Conservation (phyloP, 2,888 invertebrate species). For the Linnaemya vulpina region DNA sequence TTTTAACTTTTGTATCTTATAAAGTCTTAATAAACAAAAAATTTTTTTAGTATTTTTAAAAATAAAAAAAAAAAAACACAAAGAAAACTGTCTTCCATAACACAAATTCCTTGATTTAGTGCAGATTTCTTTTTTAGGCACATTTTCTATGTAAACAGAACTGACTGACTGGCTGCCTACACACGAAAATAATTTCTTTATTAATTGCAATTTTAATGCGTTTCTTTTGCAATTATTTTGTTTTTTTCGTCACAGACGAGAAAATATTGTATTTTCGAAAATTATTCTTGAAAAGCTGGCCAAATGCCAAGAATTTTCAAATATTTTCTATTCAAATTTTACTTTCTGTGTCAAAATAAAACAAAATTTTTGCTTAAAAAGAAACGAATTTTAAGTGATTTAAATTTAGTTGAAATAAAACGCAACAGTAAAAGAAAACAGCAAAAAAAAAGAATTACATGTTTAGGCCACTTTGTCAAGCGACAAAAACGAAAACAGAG, state of each 20-base stretch:
- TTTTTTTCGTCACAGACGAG: slow-evolving; percentile 9
- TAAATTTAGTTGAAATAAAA: slow-evolving; percentile 31
- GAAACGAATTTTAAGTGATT: slow-evolving; percentile 20
- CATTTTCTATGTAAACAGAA: background rate
- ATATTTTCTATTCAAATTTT: slow-evolving; percentile 13
- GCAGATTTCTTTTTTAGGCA: background rate
- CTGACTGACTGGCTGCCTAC: slow-evolving; percentile 12
- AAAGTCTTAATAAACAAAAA: no score
- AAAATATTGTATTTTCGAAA: slow-evolving; percentile 17
- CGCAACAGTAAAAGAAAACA: slow-evolving; percentile 1
- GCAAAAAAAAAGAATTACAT: background rate
- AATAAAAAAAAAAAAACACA: background rate
- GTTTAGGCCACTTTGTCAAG: slow-evolving; percentile 13
- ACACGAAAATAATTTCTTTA: slow-evolving; percentile 13
- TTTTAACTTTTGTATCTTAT: no score
- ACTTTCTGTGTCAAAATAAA: slow-evolving; percentile 21
- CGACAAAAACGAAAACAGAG: background rate
- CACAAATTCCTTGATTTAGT: slow-evolving; percentile 4
- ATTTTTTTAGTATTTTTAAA: no score
- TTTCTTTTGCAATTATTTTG: slow-evolving; percentile 13
- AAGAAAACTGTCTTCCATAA: slow-evolving; percentile 12
- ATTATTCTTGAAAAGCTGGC: slow-evolving; percentile 12
- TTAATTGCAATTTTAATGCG: slow-evolving; percentile 18
- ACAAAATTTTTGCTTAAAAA: slow-evolving; percentile 6
- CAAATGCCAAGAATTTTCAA: slow-evolving; percentile 4